These are phyloP conservation scores for Meleagris gallopavo DNA, from an alignment of 2,113 vertebrate genomes.

Conservation along the genomic window DNA sequence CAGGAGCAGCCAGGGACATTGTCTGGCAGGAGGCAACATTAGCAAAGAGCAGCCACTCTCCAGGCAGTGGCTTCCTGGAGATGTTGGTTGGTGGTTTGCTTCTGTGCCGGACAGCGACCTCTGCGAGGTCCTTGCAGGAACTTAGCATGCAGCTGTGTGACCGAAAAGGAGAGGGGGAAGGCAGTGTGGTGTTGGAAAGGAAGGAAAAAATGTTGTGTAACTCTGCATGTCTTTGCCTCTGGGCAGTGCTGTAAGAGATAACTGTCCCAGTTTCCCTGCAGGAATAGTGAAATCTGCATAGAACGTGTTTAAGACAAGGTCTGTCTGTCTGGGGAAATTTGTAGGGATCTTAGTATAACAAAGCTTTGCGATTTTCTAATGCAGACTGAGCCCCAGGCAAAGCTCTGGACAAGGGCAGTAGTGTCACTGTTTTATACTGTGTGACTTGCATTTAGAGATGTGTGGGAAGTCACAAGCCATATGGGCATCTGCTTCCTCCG, in stretches of 20 bases:
- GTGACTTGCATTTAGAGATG: not conserved
- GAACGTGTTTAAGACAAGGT: not conserved
- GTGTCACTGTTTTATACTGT: not conserved
- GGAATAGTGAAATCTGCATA: not conserved
- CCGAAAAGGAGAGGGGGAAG: not conserved
- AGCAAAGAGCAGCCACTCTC: not conserved
- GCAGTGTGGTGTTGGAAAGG: not conserved
- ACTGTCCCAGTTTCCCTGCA: not conserved
- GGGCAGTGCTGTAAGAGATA: not conserved
- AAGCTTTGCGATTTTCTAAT: not conserved
- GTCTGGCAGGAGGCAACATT: not conserved
- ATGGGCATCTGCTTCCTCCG: not conserved
- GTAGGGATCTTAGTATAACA: not conserved
- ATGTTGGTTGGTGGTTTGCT: not conserved
- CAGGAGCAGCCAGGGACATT: not conserved
- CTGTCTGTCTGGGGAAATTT: not conserved
- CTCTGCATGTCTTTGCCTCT: not conserved
- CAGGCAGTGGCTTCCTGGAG: not conserved
- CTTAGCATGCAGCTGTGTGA: not conserved
- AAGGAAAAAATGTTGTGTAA: not conserved
- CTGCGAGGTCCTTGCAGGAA: not conserved
- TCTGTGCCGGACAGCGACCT: not conserved
- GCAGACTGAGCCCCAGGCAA: not conserved
- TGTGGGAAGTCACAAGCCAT: not conserved
- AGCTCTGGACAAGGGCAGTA: not conserved